These are phyloP conservation scores for Daktulosphaira vitifoliae DNA, from an alignment of 1,140 invertebrate genomes.

Conservation along the genomic window DNA sequence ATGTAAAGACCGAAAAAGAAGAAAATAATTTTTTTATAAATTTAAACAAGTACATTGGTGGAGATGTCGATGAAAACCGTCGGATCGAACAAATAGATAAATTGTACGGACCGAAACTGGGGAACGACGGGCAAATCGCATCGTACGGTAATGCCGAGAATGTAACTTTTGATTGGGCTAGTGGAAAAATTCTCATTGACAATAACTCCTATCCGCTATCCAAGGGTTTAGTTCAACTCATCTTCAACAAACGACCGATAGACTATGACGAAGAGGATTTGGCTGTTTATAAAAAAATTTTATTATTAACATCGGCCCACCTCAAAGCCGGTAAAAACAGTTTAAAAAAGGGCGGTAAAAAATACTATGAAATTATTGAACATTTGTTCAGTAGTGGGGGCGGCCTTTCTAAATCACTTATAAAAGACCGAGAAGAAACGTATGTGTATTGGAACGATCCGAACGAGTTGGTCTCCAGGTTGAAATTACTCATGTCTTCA, in stretches of 20 bases:
- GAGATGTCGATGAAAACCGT: not conserved
- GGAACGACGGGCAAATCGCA: not conserved
- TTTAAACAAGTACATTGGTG: no score
- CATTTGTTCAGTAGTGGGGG: no score
- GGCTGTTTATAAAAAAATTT: not conserved
- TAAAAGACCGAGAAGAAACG: not conserved
- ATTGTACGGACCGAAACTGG: not conserved
- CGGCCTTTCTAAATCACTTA: no score
- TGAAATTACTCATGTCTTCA: constrained; percentile 42
- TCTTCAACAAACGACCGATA: not conserved
- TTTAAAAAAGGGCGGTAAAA: not conserved
- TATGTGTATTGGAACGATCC: constrained; percentile 43
- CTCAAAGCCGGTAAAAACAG: not conserved
- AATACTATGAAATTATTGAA: no score
- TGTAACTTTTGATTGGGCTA: not conserved
- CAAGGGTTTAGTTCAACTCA: not conserved
- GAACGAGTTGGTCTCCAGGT: constrained; percentile 43
- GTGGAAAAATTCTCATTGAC: not conserved
- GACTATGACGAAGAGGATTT: not conserved
- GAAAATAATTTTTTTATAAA: no score
- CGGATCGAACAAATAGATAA: not conserved
- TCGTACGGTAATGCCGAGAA: not conserved
- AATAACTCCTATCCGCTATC: not conserved
- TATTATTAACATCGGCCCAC: not conserved
- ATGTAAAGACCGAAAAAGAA: no score